phyloP scores from a whole-genome alignment of 2,888 invertebrate genomes.

The Callyntrura guangdongensis region DNA sequence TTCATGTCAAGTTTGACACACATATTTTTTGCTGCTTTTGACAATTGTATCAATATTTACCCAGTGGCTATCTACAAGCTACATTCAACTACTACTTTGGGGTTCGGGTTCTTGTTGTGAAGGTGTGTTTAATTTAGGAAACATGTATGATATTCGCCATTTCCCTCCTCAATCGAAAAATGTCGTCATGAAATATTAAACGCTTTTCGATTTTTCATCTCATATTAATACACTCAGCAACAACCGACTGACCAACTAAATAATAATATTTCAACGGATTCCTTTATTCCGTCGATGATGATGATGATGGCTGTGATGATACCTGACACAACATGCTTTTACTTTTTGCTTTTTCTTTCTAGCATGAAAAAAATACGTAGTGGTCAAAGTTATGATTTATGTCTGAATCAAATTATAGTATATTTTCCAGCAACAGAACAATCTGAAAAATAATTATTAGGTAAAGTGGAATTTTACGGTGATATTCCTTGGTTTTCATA shows the following conservation, averaged over 20 bases:
- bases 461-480: not conserved
- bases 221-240: not conserved
- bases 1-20: slow-evolving; percentile 4
- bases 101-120: no score
- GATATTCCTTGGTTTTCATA: not conserved
- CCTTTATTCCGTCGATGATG: not conserved
- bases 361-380: not conserved
- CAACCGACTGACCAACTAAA: slow-evolving; percentile 24
- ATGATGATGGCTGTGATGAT: not conserved
- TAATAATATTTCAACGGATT: not conserved
- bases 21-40: not conserved
- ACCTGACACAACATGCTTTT: slow-evolving; percentile 6
- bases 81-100: no score
- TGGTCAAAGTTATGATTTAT: no score
- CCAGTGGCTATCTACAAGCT: not conserved
- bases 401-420: no score
- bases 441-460: not conserved
- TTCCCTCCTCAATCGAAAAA: not conserved
- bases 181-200: slow-evolving; percentile 27
- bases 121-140: no score
- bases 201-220: slow-evolving; percentile 21
- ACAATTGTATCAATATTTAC: slow-evolving; percentile 1
- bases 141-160: not conserved
- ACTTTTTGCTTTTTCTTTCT: not conserved
- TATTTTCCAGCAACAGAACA: not conserved